Conservation (phyloP, 2,113 vertebrate genomes). For the Megaceryle torquata region DNA sequence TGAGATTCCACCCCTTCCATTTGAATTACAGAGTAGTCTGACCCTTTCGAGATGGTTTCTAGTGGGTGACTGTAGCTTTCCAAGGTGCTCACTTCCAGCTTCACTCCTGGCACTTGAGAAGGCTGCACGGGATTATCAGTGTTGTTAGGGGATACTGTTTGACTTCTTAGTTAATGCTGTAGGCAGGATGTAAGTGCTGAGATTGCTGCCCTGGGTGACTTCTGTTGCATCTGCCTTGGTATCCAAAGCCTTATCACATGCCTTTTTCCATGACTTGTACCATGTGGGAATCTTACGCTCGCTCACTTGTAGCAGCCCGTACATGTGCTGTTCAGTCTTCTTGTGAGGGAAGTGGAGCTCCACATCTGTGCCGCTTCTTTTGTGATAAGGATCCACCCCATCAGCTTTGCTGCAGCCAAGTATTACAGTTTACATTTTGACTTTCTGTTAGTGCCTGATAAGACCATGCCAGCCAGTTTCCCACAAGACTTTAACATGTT, state of each 20-base stretch:
- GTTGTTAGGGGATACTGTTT: background rate
- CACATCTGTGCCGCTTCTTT: background rate
- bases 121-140: background rate
- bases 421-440: background rate
- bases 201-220: background rate
- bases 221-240: background rate
- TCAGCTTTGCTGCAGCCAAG: background rate
- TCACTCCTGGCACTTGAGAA: background rate
- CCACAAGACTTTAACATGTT: background rate
- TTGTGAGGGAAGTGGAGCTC: background rate
- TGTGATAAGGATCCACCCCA: background rate
- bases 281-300: background rate
- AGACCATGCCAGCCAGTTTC: background rate
- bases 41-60: background rate
- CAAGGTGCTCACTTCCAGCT: background rate
- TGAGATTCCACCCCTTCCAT: background rate
- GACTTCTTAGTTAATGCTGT: background rate
- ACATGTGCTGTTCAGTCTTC: background rate
- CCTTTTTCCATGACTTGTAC: background rate
- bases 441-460: slow-evolving; percentile 25
- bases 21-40: background rate
- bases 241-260: background rate
- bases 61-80: background rate
- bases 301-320: background rate
- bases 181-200: background rate